Evolutionary conservation across 2,888 invertebrate genomes (phyloP).

Genomic region (Nemurella pictetii): DNA sequence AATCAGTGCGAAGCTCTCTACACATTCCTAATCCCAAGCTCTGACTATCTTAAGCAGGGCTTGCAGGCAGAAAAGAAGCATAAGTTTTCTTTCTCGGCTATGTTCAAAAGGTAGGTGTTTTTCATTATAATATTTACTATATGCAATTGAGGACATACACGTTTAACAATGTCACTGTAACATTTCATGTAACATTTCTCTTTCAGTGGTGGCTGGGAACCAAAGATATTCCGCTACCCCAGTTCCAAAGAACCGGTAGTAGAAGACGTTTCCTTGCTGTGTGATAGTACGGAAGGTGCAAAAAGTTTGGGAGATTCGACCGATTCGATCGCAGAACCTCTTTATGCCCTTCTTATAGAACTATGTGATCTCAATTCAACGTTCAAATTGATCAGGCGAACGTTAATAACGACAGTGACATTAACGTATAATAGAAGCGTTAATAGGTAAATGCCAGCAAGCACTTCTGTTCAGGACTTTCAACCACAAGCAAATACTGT

Average conservation of each 20-base stretch:
- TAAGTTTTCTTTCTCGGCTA: constrained; percentile 81
- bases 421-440: constrained; percentile 91
- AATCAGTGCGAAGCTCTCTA: constrained; percentile 89
- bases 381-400: constrained; percentile 83
- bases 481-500: too few relatives aligned
- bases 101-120: constrained; percentile 73
- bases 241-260: background rate
- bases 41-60: constrained; percentile 80
- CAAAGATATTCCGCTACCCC: background rate
- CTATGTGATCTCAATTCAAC: constrained; percentile 89
- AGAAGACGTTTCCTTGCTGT: background rate
- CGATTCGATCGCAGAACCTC: constrained; percentile 87
- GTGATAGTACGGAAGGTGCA: background rate
- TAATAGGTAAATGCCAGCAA: constrained; percentile 58
- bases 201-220: constrained; percentile 7
- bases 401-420: constrained; percentile 88
- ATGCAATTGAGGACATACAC: too few relatives aligned
- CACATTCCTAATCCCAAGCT: constrained; percentile 88
- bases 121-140: background rate
- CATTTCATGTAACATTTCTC: constrained; percentile 1
- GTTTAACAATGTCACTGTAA: constrained; percentile 4
- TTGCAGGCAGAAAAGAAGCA: constrained; percentile 78
- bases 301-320: constrained; percentile 49
- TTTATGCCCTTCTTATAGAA: constrained; percentile 85
- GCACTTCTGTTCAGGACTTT: too few relatives aligned